A percentile compares a stretch with the other conserved stretches of the same genome.
phyloP scores from a whole-genome alignment of 1,140 invertebrate species.

The Drosophila parvula region DNA sequence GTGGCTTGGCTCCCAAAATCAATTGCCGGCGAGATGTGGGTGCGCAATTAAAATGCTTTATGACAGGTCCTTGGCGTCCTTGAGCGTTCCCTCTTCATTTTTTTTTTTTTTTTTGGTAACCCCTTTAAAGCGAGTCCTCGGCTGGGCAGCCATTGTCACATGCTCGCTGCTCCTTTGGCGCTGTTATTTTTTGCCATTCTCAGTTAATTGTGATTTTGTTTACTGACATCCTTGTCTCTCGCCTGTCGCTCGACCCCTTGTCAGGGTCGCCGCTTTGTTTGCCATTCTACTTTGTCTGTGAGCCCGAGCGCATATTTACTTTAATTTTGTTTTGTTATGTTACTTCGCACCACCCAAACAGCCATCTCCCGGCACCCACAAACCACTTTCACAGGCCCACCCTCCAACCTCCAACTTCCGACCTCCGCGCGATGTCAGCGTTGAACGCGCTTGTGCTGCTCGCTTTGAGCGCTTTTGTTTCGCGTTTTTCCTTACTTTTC shows the following conservation, averaged over 20 bases:
- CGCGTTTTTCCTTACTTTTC: conserved; percentile 18
- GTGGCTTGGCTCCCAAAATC: conserved; percentile 6
- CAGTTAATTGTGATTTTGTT: conserved; percentile 83
- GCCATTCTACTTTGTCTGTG: conserved; percentile 73
- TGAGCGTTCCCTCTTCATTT: conserved; percentile 43
- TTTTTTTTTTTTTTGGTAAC: conserved; percentile 54
- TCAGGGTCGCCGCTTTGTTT: conserved; percentile 57
- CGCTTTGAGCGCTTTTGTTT: conserved; percentile 46
- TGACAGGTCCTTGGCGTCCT: conserved; percentile 55
- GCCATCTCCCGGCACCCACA: neutral
- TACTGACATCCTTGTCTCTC: conserved; percentile 54
- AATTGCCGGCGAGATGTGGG: conserved; percentile 34
- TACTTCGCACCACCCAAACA: conserved; percentile 21
- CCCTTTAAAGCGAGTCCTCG: conserved; percentile 57
- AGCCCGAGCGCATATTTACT: conserved; percentile 73
- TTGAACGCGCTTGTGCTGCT: conserved; percentile 53
- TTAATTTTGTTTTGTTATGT: conserved; percentile 68
- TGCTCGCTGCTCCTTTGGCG: conserved; percentile 38
- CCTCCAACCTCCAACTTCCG: conserved; percentile 35
- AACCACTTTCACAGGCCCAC: conserved; percentile 38
- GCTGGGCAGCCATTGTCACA: conserved; percentile 29
- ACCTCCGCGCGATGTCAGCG: conserved; percentile 47
- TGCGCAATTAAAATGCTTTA: conserved; percentile 72
- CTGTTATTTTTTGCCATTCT: conserved; percentile 65
- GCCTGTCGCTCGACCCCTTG: conserved; percentile 19